Conservation (phyloP, 2,888 invertebrate species). For the Myopa testacea region DNA sequence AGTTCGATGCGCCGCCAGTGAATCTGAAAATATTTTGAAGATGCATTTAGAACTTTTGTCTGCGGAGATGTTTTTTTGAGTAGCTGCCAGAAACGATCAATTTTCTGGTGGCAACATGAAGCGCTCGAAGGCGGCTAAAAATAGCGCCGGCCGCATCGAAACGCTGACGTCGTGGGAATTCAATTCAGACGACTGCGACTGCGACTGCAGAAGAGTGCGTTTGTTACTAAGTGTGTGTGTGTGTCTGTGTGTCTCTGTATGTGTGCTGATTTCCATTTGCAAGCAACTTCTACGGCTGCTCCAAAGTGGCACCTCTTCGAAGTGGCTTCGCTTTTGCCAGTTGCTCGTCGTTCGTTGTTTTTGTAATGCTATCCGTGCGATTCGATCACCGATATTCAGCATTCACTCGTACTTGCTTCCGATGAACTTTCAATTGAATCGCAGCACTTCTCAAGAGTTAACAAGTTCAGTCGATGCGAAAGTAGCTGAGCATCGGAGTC, state of each 20-base stretch:
- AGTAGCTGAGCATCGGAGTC: too few species aligned
- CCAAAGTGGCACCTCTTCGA: background rate
- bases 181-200: slow-evolving; percentile 19
- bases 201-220: background rate
- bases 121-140: background rate
- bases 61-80: slow-evolving; percentile 9
- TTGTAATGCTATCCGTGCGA: too few species aligned
- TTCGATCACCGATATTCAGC: too few species aligned
- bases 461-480: too few species aligned
- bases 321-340: background rate
- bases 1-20: slow-evolving; percentile 23
- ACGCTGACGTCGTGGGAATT: slow-evolving; percentile 15
- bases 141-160: background rate
- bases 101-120: slow-evolving; percentile 3
- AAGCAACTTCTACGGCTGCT: slow-evolving; percentile 16
- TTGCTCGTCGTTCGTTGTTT: background rate
- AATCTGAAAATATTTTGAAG: slow-evolving; percentile 29
- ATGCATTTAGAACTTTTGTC: background rate
- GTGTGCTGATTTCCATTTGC: background rate
- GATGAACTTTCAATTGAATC: background rate
- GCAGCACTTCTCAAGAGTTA: too few species aligned
- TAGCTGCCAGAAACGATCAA: slow-evolving; percentile 20
- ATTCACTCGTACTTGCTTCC: background rate
- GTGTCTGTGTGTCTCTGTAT: background rate
- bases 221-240: background rate